These are phyloP conservation scores for Synergus laeviventris DNA, from an alignment of 2,888 invertebrate species.

Conservation along the genomic window DNA sequence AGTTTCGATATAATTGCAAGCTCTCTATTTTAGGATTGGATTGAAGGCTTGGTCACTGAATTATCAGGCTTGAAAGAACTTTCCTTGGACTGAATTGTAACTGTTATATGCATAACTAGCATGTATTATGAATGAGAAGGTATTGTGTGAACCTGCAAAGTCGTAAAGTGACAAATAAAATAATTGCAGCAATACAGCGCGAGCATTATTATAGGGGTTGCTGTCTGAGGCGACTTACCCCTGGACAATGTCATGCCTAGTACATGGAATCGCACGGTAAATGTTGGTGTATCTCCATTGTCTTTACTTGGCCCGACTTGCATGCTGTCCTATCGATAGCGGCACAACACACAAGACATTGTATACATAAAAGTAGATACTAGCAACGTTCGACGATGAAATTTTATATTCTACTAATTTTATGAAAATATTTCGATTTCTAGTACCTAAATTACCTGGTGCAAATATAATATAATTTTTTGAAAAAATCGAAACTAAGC, in stretches of 20 bases:
- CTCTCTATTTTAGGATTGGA: neutral
- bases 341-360: constrained; percentile 75
- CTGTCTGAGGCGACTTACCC: constrained; percentile 75
- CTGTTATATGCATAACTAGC: neutral
- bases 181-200: constrained; percentile 7
- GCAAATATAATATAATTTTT: neutral
- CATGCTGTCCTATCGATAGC: constrained; percentile 76
- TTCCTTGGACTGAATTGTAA: neutral
- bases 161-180: neutral
- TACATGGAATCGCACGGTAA: constrained; percentile 74
- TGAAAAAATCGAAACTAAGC: too few relatives aligned
- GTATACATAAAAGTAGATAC: constrained; percentile 67
- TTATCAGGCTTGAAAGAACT: neutral
- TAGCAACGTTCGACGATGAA: constrained; percentile 50
- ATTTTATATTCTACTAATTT: neutral
- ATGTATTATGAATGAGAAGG: neutral
- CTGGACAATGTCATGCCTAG: constrained; percentile 75
- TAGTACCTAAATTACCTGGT: neutral
- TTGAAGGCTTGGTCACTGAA: neutral
- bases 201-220: constrained; percentile 52
- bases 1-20: too few relatives aligned
- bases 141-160: neutral
- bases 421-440: neutral
- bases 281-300: constrained; percentile 73
- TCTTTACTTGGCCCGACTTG: constrained; percentile 76